A percentile compares a stretch with the other conserved stretches of the same genome.
phyloP scores from a whole-genome alignment of 2,797 vertebrate species.

The Rhincodon typus region DNA sequence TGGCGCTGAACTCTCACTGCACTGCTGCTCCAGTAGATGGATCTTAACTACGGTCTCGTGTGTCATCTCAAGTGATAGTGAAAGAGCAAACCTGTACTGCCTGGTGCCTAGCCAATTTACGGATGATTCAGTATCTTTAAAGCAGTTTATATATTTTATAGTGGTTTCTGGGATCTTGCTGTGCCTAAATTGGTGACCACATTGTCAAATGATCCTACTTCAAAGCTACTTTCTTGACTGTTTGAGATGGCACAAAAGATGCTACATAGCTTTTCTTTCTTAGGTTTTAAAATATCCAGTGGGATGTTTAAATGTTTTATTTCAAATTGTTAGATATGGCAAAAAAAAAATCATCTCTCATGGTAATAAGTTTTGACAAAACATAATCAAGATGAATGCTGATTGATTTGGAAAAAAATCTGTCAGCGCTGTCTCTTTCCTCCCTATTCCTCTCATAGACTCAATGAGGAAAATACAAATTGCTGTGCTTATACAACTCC shows the following conservation, averaged over 20 bases:
- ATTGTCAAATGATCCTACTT: no score
- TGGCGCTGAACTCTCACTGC: not conserved
- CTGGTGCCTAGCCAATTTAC: not conserved
- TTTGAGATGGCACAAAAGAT: not conserved
- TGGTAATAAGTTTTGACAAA: not conserved
- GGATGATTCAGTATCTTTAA: not conserved
- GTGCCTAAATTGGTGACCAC: not conserved
- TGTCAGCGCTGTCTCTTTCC: not conserved
- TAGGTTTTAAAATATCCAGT: not conserved
- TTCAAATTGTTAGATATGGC: not conserved
- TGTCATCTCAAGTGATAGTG: not conserved
- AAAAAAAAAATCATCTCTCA: not conserved
- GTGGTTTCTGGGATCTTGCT: not conserved
- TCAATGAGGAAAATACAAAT: not conserved
- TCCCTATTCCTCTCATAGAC: not conserved
- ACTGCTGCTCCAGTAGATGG: not conserved
- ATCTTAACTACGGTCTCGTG: not conserved
- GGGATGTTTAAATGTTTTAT: not conserved
- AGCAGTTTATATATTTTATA: not conserved
- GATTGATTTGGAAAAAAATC: not conserved
- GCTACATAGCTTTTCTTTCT: not conserved
- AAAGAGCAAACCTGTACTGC: not conserved
- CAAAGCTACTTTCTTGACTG: not conserved
- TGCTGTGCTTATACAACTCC: not conserved
- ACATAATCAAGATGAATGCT: not conserved